Evolutionary conservation across 2,888 invertebrate species (phyloP).

Genomic region (Ctenicera cuprea): DNA sequence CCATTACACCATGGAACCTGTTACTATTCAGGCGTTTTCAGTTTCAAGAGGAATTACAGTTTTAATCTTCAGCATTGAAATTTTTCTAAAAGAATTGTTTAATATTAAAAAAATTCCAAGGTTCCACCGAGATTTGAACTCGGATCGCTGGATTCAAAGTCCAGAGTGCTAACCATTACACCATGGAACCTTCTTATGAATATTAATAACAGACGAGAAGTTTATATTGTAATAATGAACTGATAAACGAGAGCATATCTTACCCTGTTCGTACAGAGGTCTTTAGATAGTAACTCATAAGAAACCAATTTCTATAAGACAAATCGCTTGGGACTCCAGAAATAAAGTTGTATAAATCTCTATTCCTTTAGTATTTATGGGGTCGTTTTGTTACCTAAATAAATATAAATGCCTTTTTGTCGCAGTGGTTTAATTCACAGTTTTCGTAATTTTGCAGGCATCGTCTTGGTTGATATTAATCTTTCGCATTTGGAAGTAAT

Average conservation of each 20-base stretch:
- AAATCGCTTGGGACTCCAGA: not conserved
- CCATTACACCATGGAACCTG: slow-evolving; percentile 84
- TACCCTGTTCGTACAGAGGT: not conserved
- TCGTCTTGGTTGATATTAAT: not conserved
- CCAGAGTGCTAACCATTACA: slow-evolving; percentile 88
- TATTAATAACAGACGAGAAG: not conserved
- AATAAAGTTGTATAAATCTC: slow-evolving; percentile 7
- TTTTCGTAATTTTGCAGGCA: not conserved
- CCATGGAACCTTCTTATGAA: slow-evolving; percentile 76
- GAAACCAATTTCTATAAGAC: not conserved
- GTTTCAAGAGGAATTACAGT: not conserved
- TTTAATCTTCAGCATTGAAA: not conserved
- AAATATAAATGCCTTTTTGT: slow-evolving; percentile 11
- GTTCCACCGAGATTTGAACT: slow-evolving; percentile 88
- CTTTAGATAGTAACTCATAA: not conserved
- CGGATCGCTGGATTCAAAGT: slow-evolving; percentile 88
- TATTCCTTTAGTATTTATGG: slow-evolving; percentile 12
- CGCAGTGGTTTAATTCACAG: not conserved
- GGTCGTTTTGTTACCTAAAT: slow-evolving; percentile 9
- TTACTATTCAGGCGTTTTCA: not conserved
- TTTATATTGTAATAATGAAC: not conserved
- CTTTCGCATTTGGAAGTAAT: not conserved
- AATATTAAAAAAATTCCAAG: too few species aligned
- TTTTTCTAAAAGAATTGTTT: too few species aligned
- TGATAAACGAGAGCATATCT: not conserved